phyloP scores from a whole-genome alignment of 2,113 vertebrate species.

The Fulica atra region DNA sequence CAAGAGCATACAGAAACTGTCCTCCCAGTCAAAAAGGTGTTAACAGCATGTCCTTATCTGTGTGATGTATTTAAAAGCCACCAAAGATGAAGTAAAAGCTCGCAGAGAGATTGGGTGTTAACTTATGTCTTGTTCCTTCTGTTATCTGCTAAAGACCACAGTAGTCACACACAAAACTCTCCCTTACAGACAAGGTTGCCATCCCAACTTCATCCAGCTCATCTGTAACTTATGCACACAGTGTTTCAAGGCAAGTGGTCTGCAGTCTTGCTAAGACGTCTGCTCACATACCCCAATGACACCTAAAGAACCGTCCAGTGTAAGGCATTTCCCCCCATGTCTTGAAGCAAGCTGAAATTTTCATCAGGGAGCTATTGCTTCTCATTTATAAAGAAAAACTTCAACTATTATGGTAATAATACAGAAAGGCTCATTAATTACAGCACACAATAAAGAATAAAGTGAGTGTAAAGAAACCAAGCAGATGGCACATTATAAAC shows the following conservation, averaged over 20 bases:
- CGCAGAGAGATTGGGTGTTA: neutral
- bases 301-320: neutral
- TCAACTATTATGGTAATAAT: conserved; percentile 44
- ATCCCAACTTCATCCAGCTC: neutral
- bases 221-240: neutral
- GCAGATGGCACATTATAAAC: conserved; percentile 66
- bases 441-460: conserved; percentile 43
- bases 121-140: neutral
- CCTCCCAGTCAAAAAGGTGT: neutral
- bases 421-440: conserved; percentile 66
- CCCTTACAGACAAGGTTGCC: neutral
- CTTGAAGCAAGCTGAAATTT: conserved; percentile 35
- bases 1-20: neutral
- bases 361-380: conserved; percentile 27
- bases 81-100: neutral
- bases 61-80: neutral
- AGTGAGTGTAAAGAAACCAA: conserved; percentile 13
- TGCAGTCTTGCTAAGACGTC: neutral
- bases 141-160: neutral
- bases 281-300: neutral
- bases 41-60: neutral
- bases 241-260: neutral
- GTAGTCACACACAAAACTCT: neutral
- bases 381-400: conserved; percentile 59
- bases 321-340: neutral